Evolutionary conservation across 2,797 vertebrate species (phyloP).

Genomic region (Macrochelys suwanniensis): DNA sequence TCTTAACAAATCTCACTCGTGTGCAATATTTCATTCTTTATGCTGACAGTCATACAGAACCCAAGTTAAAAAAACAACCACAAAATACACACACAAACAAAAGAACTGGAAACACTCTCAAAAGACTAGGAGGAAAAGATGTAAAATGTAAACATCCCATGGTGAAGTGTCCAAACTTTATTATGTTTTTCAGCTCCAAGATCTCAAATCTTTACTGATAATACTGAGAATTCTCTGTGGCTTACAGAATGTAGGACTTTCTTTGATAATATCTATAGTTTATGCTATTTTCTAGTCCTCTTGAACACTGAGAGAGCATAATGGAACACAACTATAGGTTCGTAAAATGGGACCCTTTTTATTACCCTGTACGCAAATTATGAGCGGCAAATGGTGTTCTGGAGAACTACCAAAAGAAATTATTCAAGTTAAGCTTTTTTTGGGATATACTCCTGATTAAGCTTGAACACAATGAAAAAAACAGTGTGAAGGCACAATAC

Average conservation of each 20-base stretch:
- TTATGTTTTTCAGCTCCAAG: background rate
- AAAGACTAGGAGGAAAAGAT: background rate
- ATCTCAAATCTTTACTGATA: background rate
- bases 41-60: background rate
- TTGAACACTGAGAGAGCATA: constrained; percentile 21
- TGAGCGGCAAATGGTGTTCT: constrained; percentile 84
- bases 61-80: background rate
- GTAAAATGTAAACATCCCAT: constrained; percentile 2
- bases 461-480: constrained; percentile 89
- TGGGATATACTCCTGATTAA: constrained; percentile 89
- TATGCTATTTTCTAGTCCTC: constrained; percentile 62
- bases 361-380: constrained; percentile 83
- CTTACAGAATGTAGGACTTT: constrained; percentile 20
- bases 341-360: constrained; percentile 78
- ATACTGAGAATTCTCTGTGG: background rate
- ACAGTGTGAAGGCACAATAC: constrained; percentile 89
- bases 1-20: constrained; percentile 2
- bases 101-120: constrained; percentile 20
- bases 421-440: constrained; percentile 84
- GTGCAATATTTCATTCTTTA: background rate
- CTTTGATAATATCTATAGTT: constrained; percentile 73
- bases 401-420: constrained; percentile 85
- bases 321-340: constrained; percentile 76
- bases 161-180: constrained; percentile 35
- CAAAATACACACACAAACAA: background rate